Evolutionary conservation across 2,113 vertebrate species (phyloP), one percentile per base, ranked within the genome.

Genomic region (Stigmatopora nigra): DNA sequence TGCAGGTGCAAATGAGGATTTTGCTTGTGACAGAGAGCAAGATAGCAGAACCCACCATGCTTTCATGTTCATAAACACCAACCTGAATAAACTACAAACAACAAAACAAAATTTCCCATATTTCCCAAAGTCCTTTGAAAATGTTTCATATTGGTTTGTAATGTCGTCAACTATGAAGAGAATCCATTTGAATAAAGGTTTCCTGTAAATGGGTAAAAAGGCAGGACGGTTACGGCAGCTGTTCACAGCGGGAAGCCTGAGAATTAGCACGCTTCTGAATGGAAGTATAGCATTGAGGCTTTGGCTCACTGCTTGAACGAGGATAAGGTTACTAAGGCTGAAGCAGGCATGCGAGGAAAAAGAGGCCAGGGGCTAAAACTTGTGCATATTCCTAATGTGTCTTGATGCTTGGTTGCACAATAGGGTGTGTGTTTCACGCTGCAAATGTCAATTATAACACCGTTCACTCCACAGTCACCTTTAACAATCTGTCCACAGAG

Each of bases 401-500:
- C 75, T 78, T 77, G 61, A 84, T 78, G 51, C 65, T 17, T 3
- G 56, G 70, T 84, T 85, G 76, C 82, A 78, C 73, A 86, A 86
- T 63, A 45, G 69, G 35, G 38, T 7, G 31, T 16, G 59, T 22
- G 53, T 64, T 63, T 72, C 46, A 7, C 7, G 8, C 7, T 53
- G 49, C 64, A 52, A 35, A 55, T 19, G 35, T 57, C 44, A 36
- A 20, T 38, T 44, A 20, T 13, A 44, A 62, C 20, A 10, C 44
- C 59, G 45, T 25, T 51, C 14, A 5, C 20, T 1, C 61, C 15
- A 12, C 47, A 12, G 65, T 59, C n/a, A 36, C 22, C 22, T 19
- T 41, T 13, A 41, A 22, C 13, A 61, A 11, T 61, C 55, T 19
- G 41, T 49, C 55, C 75, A 67, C 20, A 66, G 57, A 62, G 71